Evolutionary conservation across 2,888 invertebrate genomes (phyloP).

Genomic region (Lottia gigantea): DNA sequence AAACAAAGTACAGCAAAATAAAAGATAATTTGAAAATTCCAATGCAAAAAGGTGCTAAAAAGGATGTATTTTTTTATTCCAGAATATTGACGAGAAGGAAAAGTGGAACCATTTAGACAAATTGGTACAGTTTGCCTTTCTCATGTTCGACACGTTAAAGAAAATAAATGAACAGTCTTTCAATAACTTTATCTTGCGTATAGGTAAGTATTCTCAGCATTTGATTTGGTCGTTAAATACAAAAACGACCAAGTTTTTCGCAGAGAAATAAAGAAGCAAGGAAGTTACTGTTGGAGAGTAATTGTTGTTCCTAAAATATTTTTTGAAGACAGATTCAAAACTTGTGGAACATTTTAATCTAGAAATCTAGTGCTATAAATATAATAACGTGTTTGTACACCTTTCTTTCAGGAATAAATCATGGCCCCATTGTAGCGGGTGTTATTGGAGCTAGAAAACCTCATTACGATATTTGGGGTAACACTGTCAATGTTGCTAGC

Average conservation of each 20-base stretch:
- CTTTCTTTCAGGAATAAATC: constrained; percentile 79
- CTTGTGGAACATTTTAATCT: too few species aligned
- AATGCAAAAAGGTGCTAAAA: too few species aligned
- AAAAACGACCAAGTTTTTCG: neutral
- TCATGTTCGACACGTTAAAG: constrained; percentile 83
- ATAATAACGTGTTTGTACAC: too few species aligned
- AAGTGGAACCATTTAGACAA: constrained; percentile 79
- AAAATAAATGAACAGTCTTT: constrained; percentile 91
- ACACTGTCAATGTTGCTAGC: constrained; percentile 96
- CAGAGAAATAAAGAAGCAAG: neutral
- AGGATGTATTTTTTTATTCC: too few species aligned
- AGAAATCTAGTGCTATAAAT: too few species aligned
- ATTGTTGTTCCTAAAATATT: too few species aligned
- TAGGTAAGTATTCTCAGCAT: constrained; percentile 75
- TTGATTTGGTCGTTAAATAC: neutral
- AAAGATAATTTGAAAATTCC: too few species aligned
- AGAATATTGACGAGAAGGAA: constrained; percentile 58
- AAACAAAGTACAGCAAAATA: too few species aligned
- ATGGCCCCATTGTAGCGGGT: constrained; percentile 94
- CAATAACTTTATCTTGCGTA: constrained; percentile 89
- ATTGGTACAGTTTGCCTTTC: constrained; percentile 86
- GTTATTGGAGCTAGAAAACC: constrained; percentile 95
- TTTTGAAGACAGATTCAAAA: too few species aligned
- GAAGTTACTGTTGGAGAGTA: neutral
- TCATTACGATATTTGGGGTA: constrained; percentile 91